Evolutionary conservation across 2,113 vertebrate genomes (phyloP).

Genomic region (Motacilla tschutschensis): DNA sequence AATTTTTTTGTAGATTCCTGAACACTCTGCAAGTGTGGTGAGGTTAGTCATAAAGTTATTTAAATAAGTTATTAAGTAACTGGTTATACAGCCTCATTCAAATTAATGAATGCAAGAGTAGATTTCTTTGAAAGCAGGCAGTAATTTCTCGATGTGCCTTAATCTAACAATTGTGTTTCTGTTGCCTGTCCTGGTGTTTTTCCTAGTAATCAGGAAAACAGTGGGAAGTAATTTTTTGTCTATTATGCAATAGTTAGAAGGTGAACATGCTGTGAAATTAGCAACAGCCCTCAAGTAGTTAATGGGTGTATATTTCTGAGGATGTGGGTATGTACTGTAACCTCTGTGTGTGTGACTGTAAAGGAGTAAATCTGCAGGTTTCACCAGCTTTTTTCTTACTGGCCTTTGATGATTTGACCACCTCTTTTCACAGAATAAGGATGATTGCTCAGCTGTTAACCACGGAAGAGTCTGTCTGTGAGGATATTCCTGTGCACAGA

Average conservation of each 20-base stretch:
- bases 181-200: background rate
- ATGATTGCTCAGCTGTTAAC: background rate
- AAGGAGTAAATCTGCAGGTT: background rate
- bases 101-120: background rate
- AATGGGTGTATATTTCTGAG: background rate
- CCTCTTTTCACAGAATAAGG: slow-evolving; percentile 21
- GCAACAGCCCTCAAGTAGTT: background rate
- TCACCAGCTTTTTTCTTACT: background rate
- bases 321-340: background rate
- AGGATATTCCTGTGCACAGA: background rate
- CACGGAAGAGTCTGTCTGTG: fast-evolving
- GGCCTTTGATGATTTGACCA: background rate
- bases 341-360: background rate
- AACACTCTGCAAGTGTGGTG: background rate
- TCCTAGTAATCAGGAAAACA: background rate
- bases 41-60: slow-evolving; percentile 1
- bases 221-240: background rate
- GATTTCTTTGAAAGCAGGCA: background rate
- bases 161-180: background rate
- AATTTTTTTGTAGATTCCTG: background rate
- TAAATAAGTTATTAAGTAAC: slow-evolving; percentile 9
- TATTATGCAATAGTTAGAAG: background rate
- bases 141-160: background rate
- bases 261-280: background rate
- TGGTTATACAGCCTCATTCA: background rate